phyloP scores from a whole-genome alignment of 2,888 invertebrate species.

The Axea sp. region DNA sequence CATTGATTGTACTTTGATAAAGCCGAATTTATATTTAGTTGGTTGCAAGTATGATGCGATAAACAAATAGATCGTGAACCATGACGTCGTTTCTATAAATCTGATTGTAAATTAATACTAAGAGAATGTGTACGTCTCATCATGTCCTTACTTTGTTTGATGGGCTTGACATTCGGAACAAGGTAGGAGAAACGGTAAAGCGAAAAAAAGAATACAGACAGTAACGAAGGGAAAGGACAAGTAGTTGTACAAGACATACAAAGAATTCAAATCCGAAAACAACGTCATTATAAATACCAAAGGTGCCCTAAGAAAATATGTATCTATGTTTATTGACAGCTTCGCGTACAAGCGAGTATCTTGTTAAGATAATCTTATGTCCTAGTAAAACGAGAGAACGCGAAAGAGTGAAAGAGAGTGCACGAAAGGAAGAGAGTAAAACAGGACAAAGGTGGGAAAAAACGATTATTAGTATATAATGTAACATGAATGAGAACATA shows the following conservation, averaged over 20 bases:
- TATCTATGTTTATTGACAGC: conserved; percentile 81
- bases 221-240: conserved; percentile 60
- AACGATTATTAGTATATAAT: conserved; percentile 67
- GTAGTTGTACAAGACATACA: conserved; percentile 58
- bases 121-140: neutral
- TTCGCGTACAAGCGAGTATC: conserved; percentile 72
- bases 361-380: conserved; percentile 72
- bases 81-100: too few species aligned
- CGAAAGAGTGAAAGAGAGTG: conserved; percentile 34
- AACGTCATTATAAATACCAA: conserved; percentile 91
- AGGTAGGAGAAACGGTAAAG: neutral
- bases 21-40: conserved; percentile 9
- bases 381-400: conserved; percentile 63
- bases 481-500: conserved; percentile 78
- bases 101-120: conserved; percentile 5
- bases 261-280: conserved; percentile 65
- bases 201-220: conserved; percentile 8
- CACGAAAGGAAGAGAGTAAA: conserved; percentile 26
- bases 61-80: too few species aligned
- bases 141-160: conserved; percentile 39
- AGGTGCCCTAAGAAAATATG: conserved; percentile 88
- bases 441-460: conserved; percentile 56
- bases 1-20: conserved; percentile 1
- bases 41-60: neutral
- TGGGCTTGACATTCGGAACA: conserved; percentile 34